phyloP scores from a whole-genome alignment of 2,113 vertebrate species.

The Arothron firmamentum region DNA sequence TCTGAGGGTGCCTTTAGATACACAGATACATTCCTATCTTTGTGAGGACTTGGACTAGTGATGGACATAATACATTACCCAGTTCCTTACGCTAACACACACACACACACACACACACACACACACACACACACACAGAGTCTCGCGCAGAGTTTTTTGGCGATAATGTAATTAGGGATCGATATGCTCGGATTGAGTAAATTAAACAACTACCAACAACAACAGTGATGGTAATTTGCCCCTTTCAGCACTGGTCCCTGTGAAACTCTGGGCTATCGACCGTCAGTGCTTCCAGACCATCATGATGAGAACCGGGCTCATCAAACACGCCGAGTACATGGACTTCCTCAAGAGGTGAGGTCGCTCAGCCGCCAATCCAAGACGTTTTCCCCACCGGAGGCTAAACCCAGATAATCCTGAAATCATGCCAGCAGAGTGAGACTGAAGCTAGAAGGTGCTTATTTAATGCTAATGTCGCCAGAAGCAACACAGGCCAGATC shows the following conservation, averaged over 20 bases:
- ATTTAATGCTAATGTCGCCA: no score
- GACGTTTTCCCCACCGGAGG: not conserved
- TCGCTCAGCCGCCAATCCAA: no score
- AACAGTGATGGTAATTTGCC: not conserved
- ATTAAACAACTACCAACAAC: not conserved
- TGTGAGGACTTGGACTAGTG: no score
- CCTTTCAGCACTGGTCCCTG: constrained; percentile 84
- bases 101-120: not conserved
- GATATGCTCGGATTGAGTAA: not conserved
- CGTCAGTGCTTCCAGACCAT: constrained; percentile 97
- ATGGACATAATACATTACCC: no score
- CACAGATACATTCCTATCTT: no score
- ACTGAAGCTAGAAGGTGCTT: not conserved
- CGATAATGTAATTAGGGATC: not conserved
- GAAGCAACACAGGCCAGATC: no score
- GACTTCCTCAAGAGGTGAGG: constrained; percentile 94
- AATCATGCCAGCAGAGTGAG: not conserved
- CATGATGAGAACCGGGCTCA: constrained; percentile 98
- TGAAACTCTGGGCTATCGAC: constrained; percentile 98
- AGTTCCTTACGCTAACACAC: no score
- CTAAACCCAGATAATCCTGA: not conserved
- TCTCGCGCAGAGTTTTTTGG: no score
- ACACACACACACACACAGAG: not conserved
- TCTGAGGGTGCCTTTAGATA: no score
- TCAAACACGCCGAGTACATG: constrained; percentile 98